phyloP scores from a whole-genome alignment of 2,797 vertebrate genomes.

The Poeciliopsis infans region DNA sequence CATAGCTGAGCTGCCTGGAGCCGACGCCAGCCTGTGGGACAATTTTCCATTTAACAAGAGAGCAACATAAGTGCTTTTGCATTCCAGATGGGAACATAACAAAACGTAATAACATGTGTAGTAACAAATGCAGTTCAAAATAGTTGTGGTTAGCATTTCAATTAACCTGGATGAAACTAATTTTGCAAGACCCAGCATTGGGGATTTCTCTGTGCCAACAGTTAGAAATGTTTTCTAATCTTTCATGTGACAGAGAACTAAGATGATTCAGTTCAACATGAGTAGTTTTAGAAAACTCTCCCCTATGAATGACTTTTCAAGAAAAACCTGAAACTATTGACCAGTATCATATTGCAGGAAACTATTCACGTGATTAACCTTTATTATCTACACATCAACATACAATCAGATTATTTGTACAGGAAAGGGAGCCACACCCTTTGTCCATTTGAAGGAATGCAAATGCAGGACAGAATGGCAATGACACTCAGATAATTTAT shows the following conservation, averaged over 20 bases:
- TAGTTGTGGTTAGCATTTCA: neutral
- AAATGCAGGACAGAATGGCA: neutral
- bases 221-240: neutral
- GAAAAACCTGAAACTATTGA: neutral
- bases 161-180: neutral
- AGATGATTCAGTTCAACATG: neutral
- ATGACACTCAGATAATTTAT: neutral
- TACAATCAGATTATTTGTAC: neutral
- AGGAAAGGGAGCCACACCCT: neutral
- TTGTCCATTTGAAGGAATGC: neutral
- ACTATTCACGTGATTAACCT: neutral
- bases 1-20: conserved; percentile 73
- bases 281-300: neutral
- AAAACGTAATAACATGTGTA: neutral
- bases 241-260: neutral
- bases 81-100: conserved; percentile 40
- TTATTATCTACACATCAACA: neutral
- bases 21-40: conserved; percentile 55
- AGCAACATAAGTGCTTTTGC: conserved; percentile 33
- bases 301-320: neutral
- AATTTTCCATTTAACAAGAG: conserved; percentile 82
- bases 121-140: neutral
- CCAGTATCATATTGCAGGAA: neutral
- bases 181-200: neutral
- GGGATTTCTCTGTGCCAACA: neutral